Conservation (phyloP, 2,888 invertebrate species). For the Serrognathus titanus region DNA sequence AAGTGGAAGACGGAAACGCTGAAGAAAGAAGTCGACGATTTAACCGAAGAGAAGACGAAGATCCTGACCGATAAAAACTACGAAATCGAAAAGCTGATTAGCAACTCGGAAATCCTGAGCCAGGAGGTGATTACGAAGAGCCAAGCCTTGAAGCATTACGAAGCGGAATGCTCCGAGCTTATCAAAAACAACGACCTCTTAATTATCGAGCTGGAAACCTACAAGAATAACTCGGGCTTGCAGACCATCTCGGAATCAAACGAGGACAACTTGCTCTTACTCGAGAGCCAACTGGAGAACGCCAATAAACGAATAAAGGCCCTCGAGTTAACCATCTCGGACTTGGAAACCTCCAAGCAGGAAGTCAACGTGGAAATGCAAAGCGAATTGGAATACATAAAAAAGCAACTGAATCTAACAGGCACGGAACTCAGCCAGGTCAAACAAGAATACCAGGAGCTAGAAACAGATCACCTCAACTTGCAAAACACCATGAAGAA, state of each 20-base stretch:
- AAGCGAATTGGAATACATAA: slow-evolving; percentile 30
- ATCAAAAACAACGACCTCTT: slow-evolving; percentile 68
- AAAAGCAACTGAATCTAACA: slow-evolving; percentile 29
- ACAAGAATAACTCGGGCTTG: slow-evolving; percentile 61
- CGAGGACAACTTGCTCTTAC: slow-evolving; percentile 62
- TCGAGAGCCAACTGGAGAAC: slow-evolving; percentile 63
- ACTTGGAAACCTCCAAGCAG: slow-evolving; percentile 28
- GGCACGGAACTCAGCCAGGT: slow-evolving; percentile 27
- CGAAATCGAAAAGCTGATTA: slow-evolving; percentile 45
- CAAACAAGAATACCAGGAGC: slow-evolving; percentile 36
- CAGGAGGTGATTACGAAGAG: slow-evolving; percentile 42
- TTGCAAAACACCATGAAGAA: slow-evolving; percentile 48
- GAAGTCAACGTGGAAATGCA: slow-evolving; percentile 25
- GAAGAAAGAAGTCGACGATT: slow-evolving; percentile 57
- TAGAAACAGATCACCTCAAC: slow-evolving; percentile 30
- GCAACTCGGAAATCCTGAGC: slow-evolving; percentile 43
- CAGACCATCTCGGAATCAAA: slow-evolving; percentile 71
- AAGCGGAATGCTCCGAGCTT: slow-evolving; percentile 61
- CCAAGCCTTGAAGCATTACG: slow-evolving; percentile 50
- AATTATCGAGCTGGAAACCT: slow-evolving; percentile 62
- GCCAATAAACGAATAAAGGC: slow-evolving; percentile 43
- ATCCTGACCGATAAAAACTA: slow-evolving; percentile 42
- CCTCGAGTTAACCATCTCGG: slow-evolving; percentile 43
- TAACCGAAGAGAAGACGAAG: slow-evolving; percentile 51
- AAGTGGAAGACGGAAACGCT: slow-evolving; percentile 58